Evolutionary conservation across 92 coral and sea anemone species (phyloP).

Genomic region (Zoanthus solanderi): DNA sequence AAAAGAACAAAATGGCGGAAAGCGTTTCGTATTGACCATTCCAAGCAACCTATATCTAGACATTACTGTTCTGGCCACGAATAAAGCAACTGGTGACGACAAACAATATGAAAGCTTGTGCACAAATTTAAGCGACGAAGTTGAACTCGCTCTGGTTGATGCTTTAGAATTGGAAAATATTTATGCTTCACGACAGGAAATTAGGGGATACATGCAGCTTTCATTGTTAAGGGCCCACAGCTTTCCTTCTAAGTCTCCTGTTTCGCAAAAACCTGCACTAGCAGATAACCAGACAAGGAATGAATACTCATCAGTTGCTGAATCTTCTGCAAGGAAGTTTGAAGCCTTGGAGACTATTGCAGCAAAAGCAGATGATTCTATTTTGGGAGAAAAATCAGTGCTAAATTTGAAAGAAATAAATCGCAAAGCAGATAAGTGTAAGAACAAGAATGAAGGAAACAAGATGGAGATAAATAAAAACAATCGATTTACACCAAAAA

Average conservation of each 20-base stretch:
- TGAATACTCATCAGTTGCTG: neutral
- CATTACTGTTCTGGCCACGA: neutral
- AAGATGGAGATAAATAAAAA: neutral
- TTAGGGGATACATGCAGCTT: slow-evolving; percentile 9
- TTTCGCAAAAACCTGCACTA: neutral
- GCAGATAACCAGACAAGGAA: neutral
- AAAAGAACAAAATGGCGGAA: neutral
- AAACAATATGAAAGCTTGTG: neutral
- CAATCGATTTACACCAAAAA: too few species aligned
- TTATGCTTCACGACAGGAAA: slow-evolving; percentile 15
- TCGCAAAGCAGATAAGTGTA: neutral
- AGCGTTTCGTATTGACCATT: neutral
- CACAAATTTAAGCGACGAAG: neutral
- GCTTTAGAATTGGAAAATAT: slow-evolving; percentile 13
- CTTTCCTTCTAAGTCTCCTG: neutral
- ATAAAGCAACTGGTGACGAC: neutral
- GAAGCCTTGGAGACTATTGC: neutral
- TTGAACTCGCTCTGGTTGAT: neutral
- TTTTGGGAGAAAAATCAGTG: neutral
- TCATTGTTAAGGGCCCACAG: slow-evolving; percentile 1
- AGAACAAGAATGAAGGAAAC: neutral
- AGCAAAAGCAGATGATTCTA: neutral
- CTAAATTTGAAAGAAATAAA: neutral
- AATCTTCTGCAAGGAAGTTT: neutral
- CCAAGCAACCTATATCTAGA: neutral